These are phyloP conservation scores for Lutraria lutraria DNA, from an alignment of 2,888 invertebrate species.

Conservation along the genomic window DNA sequence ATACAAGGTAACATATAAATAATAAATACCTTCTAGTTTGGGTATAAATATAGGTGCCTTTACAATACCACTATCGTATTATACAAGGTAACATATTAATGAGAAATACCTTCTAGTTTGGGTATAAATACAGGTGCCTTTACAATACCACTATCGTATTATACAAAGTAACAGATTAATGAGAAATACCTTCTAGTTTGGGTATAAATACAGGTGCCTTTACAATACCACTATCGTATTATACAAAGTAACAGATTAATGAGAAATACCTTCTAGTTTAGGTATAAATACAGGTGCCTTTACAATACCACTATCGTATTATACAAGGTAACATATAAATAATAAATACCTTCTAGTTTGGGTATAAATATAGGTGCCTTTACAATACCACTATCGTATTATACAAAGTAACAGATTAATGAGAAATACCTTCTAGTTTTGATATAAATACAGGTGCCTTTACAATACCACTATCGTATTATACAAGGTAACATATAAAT, in stretches of 20 bases:
- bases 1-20: no score
- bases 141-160: constrained; percentile 44
- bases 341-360: constrained; percentile 52
- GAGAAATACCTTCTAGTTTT: constrained; percentile 54
- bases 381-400: constrained; percentile 44
- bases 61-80: constrained; percentile 44
- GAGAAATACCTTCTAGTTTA: constrained; percentile 54
- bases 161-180: no score
- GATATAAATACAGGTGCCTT: constrained; percentile 61
- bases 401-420: no score
- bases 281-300: constrained; percentile 61
- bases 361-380: constrained; percentile 61
- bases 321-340: no score
- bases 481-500: no score
- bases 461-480: constrained; percentile 44
- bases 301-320: constrained; percentile 44
- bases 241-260: no score
- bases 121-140: constrained; percentile 61
- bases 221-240: constrained; percentile 44
- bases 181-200: constrained; percentile 54
- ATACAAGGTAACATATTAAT: no score
- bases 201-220: constrained; percentile 61
- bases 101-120: constrained; percentile 54
- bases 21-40: constrained; percentile 52
- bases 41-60: constrained; percentile 61